phyloP scores from a whole-genome alignment of 2,797 vertebrate species.

The Percopsis omiscomaycus region DNA sequence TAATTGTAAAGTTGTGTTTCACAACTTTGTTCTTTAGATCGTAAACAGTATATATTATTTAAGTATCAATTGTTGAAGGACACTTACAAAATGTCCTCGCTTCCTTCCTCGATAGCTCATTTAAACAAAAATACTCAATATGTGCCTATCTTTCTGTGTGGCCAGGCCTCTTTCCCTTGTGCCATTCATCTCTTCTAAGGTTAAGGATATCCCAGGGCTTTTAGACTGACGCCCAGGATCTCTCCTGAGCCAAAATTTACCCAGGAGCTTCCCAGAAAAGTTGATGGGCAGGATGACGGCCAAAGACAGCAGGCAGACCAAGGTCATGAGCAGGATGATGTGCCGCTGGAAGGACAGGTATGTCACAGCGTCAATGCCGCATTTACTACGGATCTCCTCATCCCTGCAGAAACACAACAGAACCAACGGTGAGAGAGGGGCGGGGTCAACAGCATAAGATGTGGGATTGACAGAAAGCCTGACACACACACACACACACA shows the following conservation, averaged over 20 bases:
- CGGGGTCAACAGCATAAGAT: neutral
- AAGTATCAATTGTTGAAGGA: too few species aligned
- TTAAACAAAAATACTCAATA: constrained; percentile 15
- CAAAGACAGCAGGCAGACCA: constrained; percentile 91
- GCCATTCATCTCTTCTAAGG: too few species aligned
- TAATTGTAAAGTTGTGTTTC: too few species aligned
- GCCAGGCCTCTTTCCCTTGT: constrained; percentile 32
- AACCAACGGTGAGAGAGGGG: neutral
- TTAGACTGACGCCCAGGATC: constrained; percentile 32
- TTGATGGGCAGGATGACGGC: constrained; percentile 94
- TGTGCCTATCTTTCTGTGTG: constrained; percentile 54
- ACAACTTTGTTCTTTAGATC: too few species aligned
- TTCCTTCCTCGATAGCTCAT: constrained; percentile 15
- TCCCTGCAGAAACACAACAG: constrained; percentile 77
- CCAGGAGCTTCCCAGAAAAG: constrained; percentile 89
- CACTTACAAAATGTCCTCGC: constrained; percentile 9
- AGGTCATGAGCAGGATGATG: constrained; percentile 86
- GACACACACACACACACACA: neutral
- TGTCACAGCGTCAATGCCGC: constrained; percentile 90
- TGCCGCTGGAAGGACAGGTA: constrained; percentile 98
- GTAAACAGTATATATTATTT: too few species aligned
- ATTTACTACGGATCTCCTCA: constrained; percentile 94
- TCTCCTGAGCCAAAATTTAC: constrained; percentile 75
- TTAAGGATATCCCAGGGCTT: too few species aligned
- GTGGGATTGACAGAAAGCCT: neutral